A percentile compares a stretch with the other conserved stretches of the same genome.
Conservation (phyloP, 2,113 vertebrate genomes). For the Phyllostomus hastatus region DNA sequence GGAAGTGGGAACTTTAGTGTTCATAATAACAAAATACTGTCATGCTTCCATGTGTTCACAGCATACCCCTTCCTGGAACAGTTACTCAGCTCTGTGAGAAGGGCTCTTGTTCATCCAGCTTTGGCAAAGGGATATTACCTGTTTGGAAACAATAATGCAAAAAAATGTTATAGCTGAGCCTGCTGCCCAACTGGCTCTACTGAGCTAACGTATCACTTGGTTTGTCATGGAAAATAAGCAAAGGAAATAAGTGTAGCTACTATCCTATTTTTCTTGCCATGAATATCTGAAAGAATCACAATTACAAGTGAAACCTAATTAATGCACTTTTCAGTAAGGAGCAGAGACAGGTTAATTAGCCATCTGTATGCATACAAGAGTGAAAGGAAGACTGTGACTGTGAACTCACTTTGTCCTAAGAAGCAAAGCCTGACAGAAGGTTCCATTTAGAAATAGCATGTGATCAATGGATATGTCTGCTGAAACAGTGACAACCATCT, state of each 20-base stretch:
- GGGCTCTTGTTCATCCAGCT: conserved; percentile 76
- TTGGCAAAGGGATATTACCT: conserved; percentile 93
- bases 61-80: not conserved
- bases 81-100: conserved; percentile 35
- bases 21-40: not conserved
- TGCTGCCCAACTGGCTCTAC: not conserved
- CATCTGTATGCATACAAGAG: not conserved
- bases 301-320: not conserved
- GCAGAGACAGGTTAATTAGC: not conserved
- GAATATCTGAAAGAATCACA: not conserved
- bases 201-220: not conserved
- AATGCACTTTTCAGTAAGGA: not conserved
- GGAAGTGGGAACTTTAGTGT: not conserved
- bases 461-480: not conserved
- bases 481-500: not conserved
- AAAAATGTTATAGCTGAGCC: conserved; percentile 30
- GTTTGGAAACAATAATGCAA: conserved; percentile 63
- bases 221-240: conserved; percentile 10
- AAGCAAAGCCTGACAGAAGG: not conserved
- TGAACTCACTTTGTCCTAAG: not conserved
- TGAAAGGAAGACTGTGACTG: not conserved
- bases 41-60: not conserved
- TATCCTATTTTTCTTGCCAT: not conserved
- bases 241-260: not conserved
- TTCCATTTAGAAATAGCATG: not conserved